Conservation (phyloP, 2,888 invertebrate species). For the Automeris io region DNA sequence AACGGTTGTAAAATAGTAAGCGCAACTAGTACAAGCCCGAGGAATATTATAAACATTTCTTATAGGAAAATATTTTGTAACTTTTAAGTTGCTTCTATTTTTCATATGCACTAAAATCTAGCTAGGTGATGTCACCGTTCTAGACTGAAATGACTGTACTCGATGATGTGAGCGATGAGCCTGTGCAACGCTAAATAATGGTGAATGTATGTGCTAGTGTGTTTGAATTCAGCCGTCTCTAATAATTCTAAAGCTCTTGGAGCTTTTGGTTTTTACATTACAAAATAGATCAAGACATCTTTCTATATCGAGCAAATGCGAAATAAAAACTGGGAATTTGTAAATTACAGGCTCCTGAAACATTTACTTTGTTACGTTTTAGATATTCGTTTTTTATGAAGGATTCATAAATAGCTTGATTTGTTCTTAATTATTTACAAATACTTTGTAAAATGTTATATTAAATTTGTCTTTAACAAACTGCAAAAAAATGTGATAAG, state of each 20-base stretch:
- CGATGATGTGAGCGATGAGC: conserved; percentile 59
- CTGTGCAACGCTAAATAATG: conserved; percentile 71
- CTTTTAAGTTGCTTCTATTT: conserved; percentile 27
- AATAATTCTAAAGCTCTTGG: conserved; percentile 4
- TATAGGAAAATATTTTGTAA: conserved; percentile 28
- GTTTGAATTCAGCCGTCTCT: conserved; percentile 16
- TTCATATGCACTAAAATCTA: conserved; percentile 61
- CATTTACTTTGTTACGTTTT: too few relatives aligned
- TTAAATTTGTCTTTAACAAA: conserved; percentile 25
- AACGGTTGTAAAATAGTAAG: conserved; percentile 60
- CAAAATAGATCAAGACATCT: not conserved
- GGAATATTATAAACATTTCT: conserved; percentile 35
- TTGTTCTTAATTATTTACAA: too few relatives aligned
- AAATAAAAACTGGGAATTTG: too few relatives aligned
- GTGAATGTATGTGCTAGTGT: conserved; percentile 68
- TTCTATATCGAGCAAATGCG: too few relatives aligned
- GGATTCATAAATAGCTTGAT: too few relatives aligned
- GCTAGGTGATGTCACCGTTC: conserved; percentile 72
- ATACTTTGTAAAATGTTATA: too few relatives aligned
- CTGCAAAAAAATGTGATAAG: conserved; percentile 67
- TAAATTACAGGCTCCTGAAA: too few relatives aligned
- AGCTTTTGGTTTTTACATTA: not conserved
- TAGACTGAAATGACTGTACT: conserved; percentile 65
- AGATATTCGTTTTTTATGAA: too few relatives aligned
- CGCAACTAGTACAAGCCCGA: conserved; percentile 48